These are phyloP conservation scores for Acanthaster planci DNA, from an alignment of 35 echinoderm and acorn worm genomes.

Conservation along the genomic window DNA sequence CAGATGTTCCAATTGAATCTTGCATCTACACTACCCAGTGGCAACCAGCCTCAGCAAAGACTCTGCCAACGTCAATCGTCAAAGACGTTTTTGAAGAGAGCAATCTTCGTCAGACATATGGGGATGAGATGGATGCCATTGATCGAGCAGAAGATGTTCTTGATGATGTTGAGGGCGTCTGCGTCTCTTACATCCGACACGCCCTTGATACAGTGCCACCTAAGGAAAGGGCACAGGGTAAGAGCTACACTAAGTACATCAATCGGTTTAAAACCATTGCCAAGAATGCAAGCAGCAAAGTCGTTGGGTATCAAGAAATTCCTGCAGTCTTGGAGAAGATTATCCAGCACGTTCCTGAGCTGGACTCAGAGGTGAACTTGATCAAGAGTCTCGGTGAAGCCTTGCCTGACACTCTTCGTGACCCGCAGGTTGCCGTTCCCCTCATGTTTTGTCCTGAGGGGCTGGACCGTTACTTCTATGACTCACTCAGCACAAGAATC, in stretches of 20 bases:
- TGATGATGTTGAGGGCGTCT: constrained; percentile 57
- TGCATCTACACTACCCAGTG: constrained; percentile 80
- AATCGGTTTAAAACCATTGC: constrained; percentile 39
- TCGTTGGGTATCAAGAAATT: constrained; percentile 66
- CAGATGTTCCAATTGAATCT: constrained; percentile 52
- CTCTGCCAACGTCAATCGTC: constrained; percentile 55
- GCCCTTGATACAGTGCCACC: constrained; percentile 70
- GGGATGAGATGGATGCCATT: constrained; percentile 66
- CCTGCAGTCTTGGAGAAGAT: constrained; percentile 62
- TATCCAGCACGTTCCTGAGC: constrained; percentile 57
- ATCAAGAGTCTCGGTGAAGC: constrained; percentile 77
- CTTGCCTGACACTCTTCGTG: constrained; percentile 75
- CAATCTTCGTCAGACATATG: constrained; percentile 42
- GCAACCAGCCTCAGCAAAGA: constrained; percentile 56
- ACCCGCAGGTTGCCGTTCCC: constrained; percentile 74
- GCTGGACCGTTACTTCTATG: constrained; percentile 81
- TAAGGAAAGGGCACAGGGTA: constrained; percentile 36
- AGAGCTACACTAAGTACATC: constrained; percentile 41
- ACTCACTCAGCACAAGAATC: constrained; percentile 80
- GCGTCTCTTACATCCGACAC: constrained; percentile 82
- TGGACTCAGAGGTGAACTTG: constrained; percentile 74
- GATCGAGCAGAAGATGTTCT: constrained; percentile 58
- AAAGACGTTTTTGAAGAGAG: constrained; percentile 72
- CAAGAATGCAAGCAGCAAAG: not conserved
- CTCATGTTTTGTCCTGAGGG: constrained; percentile 80